These are phyloP conservation scores for Callipepla californica DNA, from an alignment of 2,113 vertebrate species.

Conservation along the genomic window DNA sequence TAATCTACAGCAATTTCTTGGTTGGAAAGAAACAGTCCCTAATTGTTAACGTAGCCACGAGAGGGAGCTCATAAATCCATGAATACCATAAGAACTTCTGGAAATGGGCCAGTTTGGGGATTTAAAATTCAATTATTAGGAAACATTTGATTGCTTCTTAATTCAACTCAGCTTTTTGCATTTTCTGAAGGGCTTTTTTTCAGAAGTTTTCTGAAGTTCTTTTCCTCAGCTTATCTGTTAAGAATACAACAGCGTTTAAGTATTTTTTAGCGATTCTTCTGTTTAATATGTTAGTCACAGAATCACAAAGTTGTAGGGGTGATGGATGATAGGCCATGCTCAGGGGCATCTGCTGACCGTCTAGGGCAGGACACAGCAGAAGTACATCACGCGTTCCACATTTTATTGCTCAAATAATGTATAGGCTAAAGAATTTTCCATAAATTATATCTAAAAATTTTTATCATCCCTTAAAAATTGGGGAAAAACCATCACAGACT, in stretches of 20 bases:
- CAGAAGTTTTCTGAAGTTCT: not conserved
- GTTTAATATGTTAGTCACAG: not conserved
- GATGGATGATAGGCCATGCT: not conserved
- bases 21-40: not conserved
- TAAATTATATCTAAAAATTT: not conserved
- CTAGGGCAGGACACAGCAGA: not conserved
- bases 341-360: not conserved
- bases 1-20: not conserved
- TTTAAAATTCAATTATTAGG: not conserved
- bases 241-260: fast-evolving
- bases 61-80: constrained; percentile 39
- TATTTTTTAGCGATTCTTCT: not conserved
- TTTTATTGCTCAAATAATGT: not conserved
- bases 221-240: too few relatives aligned
- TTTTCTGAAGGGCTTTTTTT: not conserved
- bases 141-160: not conserved
- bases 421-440: not conserved
- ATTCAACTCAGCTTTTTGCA: not conserved
- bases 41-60: not conserved
- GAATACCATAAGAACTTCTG: fast-evolving
- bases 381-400: fast-evolving
- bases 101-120: fast-evolving
- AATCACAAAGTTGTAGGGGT: too few relatives aligned
- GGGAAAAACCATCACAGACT: not conserved
- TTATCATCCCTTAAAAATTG: not conserved